These are phyloP conservation scores for Schlechtendalia chinensis DNA, from an alignment of 1,140 invertebrate species.

Conservation along the genomic window DNA sequence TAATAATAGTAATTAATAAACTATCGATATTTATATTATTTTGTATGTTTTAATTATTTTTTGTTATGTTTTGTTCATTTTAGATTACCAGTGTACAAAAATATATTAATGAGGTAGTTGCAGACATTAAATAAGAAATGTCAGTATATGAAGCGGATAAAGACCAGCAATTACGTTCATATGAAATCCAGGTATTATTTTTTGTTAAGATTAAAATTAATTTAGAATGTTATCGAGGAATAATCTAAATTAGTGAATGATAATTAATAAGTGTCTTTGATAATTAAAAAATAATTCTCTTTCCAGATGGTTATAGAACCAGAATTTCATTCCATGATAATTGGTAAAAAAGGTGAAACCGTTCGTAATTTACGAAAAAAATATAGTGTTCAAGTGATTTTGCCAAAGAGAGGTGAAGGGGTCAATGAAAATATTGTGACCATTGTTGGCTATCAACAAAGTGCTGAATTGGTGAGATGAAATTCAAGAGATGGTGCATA, in stretches of 20 bases:
- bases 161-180: constrained; percentile 70
- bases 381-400: constrained; percentile 87
- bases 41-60: neutral
- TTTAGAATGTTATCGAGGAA: neutral
- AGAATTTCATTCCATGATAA: constrained; percentile 87
- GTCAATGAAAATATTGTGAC: constrained; percentile 79
- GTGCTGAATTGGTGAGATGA: constrained; percentile 81
- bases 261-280: no score
- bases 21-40: no score
- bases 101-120: constrained; percentile 81
- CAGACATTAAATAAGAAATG: constrained; percentile 77
- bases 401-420: constrained; percentile 75
- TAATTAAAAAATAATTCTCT: no score
- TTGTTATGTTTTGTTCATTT: constrained; percentile 34
- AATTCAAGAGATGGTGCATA: constrained; percentile 87
- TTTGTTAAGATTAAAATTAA: neutral
- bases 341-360: constrained; percentile 79
- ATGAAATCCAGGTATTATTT: constrained; percentile 58
- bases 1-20: no score
- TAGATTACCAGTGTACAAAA: constrained; percentile 75
- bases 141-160: constrained; percentile 80
- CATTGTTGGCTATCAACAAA: constrained; percentile 88
- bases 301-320: constrained; percentile 80
- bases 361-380: constrained; percentile 82
- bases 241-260: no score